Evolutionary conservation across 2,888 invertebrate genomes (phyloP).

Genomic region (Biston betularia): DNA sequence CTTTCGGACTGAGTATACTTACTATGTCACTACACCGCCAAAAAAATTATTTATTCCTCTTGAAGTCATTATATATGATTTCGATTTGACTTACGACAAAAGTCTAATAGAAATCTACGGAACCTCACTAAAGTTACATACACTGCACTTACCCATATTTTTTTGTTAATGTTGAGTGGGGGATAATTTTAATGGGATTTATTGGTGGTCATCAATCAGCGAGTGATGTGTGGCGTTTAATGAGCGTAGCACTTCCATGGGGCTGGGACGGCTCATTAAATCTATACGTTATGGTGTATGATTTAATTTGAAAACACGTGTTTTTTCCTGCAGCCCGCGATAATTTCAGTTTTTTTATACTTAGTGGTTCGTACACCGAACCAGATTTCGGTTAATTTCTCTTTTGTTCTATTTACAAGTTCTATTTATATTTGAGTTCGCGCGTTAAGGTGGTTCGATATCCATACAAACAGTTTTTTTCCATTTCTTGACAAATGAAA

Average conservation of each 20-base stretch:
- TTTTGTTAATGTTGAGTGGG: slow-evolving; percentile 10
- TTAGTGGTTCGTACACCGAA: too few species aligned
- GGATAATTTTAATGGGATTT: slow-evolving; percentile 18
- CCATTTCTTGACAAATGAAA: too few species aligned
- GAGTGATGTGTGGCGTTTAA: slow-evolving; percentile 17
- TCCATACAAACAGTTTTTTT: too few species aligned
- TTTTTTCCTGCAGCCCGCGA: background rate
- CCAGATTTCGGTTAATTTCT: too few species aligned
- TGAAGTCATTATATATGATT: background rate
- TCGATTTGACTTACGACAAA: background rate
- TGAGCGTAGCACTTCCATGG: slow-evolving; percentile 6
- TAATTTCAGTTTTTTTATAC: background rate
- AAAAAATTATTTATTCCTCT: too few species aligned
- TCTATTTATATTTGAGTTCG: too few species aligned
- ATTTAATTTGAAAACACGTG: slow-evolving; percentile 17
- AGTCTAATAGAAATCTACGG: background rate
- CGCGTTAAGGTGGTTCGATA: too few species aligned
- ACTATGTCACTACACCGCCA: too few species aligned
- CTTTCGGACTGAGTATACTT: too few species aligned
- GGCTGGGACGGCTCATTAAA: slow-evolving; percentile 12
- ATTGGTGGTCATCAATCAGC: slow-evolving; percentile 15
- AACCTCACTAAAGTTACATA: background rate
- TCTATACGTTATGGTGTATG: slow-evolving; percentile 9
- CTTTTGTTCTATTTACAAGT: too few species aligned
- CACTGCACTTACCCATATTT: background rate